Percentiles rank a stretch among this genome's conserved stretches.
phyloP scores from a whole-genome alignment of 2,113 vertebrate genomes.

The Mesitornis unicolor region DNA sequence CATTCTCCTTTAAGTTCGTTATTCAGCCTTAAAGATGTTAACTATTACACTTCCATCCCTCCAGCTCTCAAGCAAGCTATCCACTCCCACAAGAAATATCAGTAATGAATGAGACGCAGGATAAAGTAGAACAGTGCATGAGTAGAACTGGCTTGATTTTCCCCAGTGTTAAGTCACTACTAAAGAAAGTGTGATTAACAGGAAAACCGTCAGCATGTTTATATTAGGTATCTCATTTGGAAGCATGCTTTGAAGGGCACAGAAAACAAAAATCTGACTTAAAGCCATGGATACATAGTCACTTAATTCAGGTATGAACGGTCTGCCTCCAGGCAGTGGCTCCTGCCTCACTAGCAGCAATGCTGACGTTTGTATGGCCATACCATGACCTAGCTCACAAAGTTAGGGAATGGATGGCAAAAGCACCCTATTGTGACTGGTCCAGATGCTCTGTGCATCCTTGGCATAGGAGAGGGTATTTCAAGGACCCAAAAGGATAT shows the following conservation, averaged over 20 bases:
- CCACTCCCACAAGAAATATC: neutral
- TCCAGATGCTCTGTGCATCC: too few relatives aligned
- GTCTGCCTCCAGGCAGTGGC: neutral
- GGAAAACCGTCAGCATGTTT: neutral
- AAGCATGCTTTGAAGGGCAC: neutral
- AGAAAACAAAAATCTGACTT: neutral
- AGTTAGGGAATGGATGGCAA: too few relatives aligned
- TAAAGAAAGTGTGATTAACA: neutral
- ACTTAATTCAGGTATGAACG: neutral
- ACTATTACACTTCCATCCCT: neutral
- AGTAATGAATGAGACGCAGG: neutral
- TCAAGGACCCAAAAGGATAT: too few relatives aligned
- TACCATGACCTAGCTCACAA: neutral
- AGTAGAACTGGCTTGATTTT: neutral
- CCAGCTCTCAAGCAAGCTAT: neutral
- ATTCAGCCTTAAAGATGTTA: neutral
- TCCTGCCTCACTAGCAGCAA: neutral
- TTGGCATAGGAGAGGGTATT: too few relatives aligned
- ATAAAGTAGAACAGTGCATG: neutral
- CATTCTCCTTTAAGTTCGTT: neutral
- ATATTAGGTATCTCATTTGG: neutral
- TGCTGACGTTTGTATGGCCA: fast-evolving
- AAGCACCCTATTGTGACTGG: too few relatives aligned
- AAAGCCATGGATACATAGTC: neutral
- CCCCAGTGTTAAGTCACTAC: neutral